A percentile compares a stretch with the other conserved stretches of the same genome.
These are phyloP conservation scores for Pipistrellus pipistrellus DNA, from an alignment of 2,797 vertebrate species.

Conservation along the genomic window DNA sequence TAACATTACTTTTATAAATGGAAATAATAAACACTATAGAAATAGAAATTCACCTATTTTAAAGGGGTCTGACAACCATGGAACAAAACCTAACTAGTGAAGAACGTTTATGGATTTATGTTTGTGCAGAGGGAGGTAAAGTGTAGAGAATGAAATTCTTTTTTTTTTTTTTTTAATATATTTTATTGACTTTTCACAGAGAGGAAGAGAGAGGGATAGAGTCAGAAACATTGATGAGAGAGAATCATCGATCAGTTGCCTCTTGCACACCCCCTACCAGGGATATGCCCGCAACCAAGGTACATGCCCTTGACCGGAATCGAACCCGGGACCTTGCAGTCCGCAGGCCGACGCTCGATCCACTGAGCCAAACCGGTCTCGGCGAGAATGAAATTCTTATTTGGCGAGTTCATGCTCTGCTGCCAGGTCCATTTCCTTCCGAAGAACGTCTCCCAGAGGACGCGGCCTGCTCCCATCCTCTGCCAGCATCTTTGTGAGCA, in stretches of 20 bases:
- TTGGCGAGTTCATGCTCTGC: background rate
- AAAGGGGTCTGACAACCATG: slow-evolving; percentile 20
- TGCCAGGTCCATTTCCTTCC: background rate
- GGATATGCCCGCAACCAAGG: too few relatives aligned
- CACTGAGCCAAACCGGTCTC: too few relatives aligned
- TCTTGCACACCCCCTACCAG: too few relatives aligned
- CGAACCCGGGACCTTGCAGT: too few relatives aligned
- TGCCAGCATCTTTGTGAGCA: background rate
- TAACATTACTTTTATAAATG: slow-evolving; percentile 63
- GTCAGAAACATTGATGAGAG: too few relatives aligned
- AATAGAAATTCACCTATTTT: slow-evolving; percentile 63
- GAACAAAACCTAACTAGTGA: slow-evolving; percentile 45
- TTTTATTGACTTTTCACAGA: too few relatives aligned
- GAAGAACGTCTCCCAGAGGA: slow-evolving; percentile 3
- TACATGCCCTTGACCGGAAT: too few relatives aligned
- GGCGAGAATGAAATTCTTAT: slow-evolving; percentile 14
- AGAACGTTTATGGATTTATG: slow-evolving; percentile 9
- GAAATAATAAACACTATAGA: slow-evolving; percentile 70
- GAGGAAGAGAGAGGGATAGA: too few relatives aligned
- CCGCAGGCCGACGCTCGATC: too few relatives aligned
- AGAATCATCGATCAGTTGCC: too few relatives aligned
- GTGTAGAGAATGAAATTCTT: slow-evolving; percentile 27
- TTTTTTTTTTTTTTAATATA: background rate
- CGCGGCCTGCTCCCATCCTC: background rate
- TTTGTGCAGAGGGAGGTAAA: slow-evolving; percentile 45